These are phyloP conservation scores for Tyria jacobaeae DNA, from an alignment of 2,888 invertebrate genomes.

Conservation along the genomic window DNA sequence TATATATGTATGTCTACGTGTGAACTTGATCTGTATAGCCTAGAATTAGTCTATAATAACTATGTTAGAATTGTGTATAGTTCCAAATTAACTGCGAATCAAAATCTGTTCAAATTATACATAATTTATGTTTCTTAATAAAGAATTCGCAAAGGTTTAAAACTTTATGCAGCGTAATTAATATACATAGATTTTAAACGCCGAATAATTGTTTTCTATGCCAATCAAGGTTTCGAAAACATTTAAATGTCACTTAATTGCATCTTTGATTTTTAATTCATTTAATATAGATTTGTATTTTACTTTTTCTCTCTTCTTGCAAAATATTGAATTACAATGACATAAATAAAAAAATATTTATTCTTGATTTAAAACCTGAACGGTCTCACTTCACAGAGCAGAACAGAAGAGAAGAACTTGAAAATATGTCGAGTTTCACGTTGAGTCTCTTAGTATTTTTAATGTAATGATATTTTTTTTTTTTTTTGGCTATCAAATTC, in stretches of 20 bases:
- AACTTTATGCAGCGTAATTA: constrained; percentile 29
- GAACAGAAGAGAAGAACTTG: too few species aligned
- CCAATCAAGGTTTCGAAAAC: constrained; percentile 41
- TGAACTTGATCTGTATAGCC: background rate
- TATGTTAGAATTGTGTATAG: background rate
- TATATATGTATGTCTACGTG: background rate
- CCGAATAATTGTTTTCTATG: constrained; percentile 42
- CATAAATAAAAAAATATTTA: background rate
- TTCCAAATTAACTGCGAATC: constrained; percentile 7
- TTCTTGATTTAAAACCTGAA: too few species aligned
- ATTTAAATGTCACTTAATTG: constrained; percentile 38
- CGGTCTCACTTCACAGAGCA: too few species aligned
- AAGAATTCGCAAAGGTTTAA: constrained; percentile 12
- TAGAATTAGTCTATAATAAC: background rate
- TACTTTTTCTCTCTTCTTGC: too few species aligned
- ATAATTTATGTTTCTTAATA: constrained; percentile 23
- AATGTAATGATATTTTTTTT: too few species aligned
- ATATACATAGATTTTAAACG: constrained; percentile 35
- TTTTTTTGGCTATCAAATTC: too few species aligned
- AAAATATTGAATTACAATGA: background rate
- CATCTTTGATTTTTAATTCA: constrained; percentile 9
- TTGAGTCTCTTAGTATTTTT: too few species aligned
- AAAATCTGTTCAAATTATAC: constrained; percentile 33
- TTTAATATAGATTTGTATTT: constrained; percentile 15
- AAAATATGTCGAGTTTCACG: too few species aligned